These are phyloP conservation scores for Iguana delicatissima DNA, from an alignment of 2,797 vertebrate genomes.

Conservation along the genomic window DNA sequence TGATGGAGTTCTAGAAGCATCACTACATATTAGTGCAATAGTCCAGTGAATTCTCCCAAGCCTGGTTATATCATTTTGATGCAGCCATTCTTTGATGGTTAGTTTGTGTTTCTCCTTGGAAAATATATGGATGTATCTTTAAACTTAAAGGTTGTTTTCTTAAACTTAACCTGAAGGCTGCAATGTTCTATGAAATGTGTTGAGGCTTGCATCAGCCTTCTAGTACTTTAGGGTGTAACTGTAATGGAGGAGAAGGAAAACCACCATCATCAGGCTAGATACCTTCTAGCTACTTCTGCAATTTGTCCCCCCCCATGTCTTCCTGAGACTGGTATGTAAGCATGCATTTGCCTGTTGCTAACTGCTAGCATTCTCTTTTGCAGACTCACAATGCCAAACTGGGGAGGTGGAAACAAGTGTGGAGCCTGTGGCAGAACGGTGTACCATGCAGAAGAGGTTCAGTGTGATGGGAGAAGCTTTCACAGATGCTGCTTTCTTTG, in stretches of 20 bases:
- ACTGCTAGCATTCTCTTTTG: background rate
- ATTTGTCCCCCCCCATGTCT: too few species aligned
- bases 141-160: background rate
- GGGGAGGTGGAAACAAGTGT: constrained; percentile 95
- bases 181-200: background rate
- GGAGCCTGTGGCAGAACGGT: constrained; percentile 87
- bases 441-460: constrained; percentile 95
- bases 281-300: background rate
- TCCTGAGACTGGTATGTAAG: background rate
- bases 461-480: constrained; percentile 93
- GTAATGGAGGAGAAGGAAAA: background rate
- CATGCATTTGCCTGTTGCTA: background rate
- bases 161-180: background rate
- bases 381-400: constrained; percentile 88
- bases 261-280: background rate
- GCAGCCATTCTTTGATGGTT: background rate
- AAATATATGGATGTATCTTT: background rate
- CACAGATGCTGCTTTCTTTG: constrained; percentile 96
- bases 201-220: background rate
- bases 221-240: constrained; percentile 36
- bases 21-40: background rate
- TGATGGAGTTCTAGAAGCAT: background rate
- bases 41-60: background rate
- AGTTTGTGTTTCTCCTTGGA: background rate
- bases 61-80: background rate